These are phyloP conservation scores for Holotrichia oblita DNA, from an alignment of 1,140 invertebrate species.

Conservation along the genomic window DNA sequence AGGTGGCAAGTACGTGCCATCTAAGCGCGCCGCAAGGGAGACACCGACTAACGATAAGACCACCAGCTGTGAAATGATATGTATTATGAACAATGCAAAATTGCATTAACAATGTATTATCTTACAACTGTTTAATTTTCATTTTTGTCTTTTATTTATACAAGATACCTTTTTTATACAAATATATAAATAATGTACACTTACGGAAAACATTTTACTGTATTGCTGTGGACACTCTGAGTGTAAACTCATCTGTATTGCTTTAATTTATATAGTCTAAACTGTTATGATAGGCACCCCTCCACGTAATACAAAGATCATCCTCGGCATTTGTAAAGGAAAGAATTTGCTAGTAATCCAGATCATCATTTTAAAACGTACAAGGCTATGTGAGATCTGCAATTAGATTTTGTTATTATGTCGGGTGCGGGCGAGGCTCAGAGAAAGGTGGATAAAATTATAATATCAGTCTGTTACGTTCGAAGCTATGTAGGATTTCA, in stretches of 20 bases:
- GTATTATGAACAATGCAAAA: neutral
- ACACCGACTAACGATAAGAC: slow-evolving; percentile 7
- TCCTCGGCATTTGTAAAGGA: slow-evolving; percentile 30
- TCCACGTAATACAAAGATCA: slow-evolving; percentile 25
- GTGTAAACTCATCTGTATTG: neutral
- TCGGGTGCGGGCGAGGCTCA: slow-evolving; percentile 34
- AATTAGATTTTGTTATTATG: slow-evolving; percentile 34
- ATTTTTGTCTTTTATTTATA: too few relatives aligned
- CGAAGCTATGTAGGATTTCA: slow-evolving; percentile 10
- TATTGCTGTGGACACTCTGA: slow-evolving; percentile 24
- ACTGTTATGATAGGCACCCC: slow-evolving; percentile 10
- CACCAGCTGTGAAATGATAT: slow-evolving; percentile 14
- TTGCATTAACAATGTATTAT: neutral
- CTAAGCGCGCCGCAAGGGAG: slow-evolving; percentile 20
- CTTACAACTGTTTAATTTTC: too few relatives aligned
- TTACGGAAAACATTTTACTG: slow-evolving; percentile 36
- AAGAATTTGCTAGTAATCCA: slow-evolving; percentile 40
- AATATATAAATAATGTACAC: neutral
- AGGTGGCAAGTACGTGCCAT: slow-evolving; percentile 18
- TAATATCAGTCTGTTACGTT: slow-evolving; percentile 2
- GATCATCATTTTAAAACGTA: slow-evolving; percentile 37
- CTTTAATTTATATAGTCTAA: slow-evolving; percentile 39
- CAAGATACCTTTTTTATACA: neutral
- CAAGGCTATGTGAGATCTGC: slow-evolving; percentile 34
- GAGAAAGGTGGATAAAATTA: slow-evolving; percentile 34